A percentile compares a stretch with the other conserved stretches of the same genome.
Evolutionary conservation across 2,797 vertebrate genomes (phyloP).

Genomic region (Zenarchopterus dispar): DNA sequence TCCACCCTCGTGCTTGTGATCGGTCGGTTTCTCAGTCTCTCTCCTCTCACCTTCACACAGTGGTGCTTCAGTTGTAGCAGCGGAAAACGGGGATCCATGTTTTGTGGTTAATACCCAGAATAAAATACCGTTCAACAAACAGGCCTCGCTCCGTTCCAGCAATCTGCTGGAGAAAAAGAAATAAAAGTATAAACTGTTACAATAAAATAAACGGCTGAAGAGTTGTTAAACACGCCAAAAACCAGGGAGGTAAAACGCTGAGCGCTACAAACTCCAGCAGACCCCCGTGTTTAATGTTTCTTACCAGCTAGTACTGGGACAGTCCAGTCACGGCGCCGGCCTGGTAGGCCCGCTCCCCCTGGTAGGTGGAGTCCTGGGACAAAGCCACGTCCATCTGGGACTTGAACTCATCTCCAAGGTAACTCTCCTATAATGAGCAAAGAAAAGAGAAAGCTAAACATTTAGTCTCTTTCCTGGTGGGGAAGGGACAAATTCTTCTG

Average conservation of each 20-base stretch:
- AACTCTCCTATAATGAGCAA: conserved; percentile 89
- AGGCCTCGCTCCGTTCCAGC: conserved; percentile 95
- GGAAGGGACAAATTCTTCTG: neutral
- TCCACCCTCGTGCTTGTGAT: too few species aligned
- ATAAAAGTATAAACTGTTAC: too few species aligned
- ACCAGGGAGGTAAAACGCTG: too few species aligned
- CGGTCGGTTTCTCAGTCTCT: conserved; percentile 44
- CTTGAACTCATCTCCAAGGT: conserved; percentile 99
- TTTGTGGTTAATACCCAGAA: conserved; percentile 99
- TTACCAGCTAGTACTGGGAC: conserved; percentile 99
- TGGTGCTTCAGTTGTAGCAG: conserved; percentile 99
- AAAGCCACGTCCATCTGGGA: conserved; percentile 99
- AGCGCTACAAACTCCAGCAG: too few species aligned
- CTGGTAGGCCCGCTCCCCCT: conserved; percentile 99
- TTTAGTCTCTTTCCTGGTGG: neutral
- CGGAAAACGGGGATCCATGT: conserved; percentile 99
- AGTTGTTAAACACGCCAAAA: too few species aligned
- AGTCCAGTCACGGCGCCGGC: conserved; percentile 98
- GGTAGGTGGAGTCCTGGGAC: conserved; percentile 99
- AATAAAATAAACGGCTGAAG: too few species aligned
- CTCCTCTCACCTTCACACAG: conserved; percentile 98
- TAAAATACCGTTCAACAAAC: conserved; percentile 99
- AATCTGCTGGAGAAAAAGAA: conserved; percentile 81
- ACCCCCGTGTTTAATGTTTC: conserved; percentile 42
- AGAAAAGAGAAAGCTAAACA: neutral